A percentile compares a stretch with the other conserved stretches of the same genome.
These are phyloP conservation scores for Ranitomeya variabilis DNA, from an alignment of 2,113 vertebrate genomes.

Conservation along the genomic window DNA sequence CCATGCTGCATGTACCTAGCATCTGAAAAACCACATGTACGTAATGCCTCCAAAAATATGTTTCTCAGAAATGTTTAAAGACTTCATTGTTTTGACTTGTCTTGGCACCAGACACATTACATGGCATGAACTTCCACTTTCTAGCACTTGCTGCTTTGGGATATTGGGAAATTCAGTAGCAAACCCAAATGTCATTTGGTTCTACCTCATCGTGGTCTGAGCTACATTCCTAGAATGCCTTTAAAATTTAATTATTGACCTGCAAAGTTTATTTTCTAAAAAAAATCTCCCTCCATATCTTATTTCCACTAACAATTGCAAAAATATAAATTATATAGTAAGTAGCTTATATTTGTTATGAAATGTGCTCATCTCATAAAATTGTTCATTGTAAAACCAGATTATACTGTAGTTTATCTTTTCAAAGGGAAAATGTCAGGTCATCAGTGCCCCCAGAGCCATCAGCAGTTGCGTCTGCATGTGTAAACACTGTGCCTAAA, in stretches of 20 bases:
- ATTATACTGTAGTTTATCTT: not conserved
- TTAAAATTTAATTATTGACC: not conserved
- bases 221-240: not conserved
- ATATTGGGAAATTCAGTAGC: conserved; percentile 22
- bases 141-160: not conserved
- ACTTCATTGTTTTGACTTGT: conserved; percentile 39
- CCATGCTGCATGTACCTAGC: not conserved
- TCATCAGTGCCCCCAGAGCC: too few relatives aligned
- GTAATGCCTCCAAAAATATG: conserved; percentile 38
- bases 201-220: not conserved
- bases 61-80: conserved; percentile 37
- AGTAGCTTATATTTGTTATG: too few relatives aligned
- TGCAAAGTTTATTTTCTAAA: not conserved
- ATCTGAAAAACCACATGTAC: conserved; percentile 30
- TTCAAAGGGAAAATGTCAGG: too few relatives aligned
- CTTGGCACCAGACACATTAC: not conserved
- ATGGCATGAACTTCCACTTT: not conserved
- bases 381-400: not conserved
- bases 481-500: too few relatives aligned
- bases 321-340: not conserved
- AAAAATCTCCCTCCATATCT: too few relatives aligned
- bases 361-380: too few relatives aligned
- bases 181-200: conserved; percentile 20
- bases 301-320: not conserved
- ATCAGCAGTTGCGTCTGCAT: too few relatives aligned